phyloP scores from a whole-genome alignment of 2,113 vertebrate species.

The Actinemys pallida region DNA sequence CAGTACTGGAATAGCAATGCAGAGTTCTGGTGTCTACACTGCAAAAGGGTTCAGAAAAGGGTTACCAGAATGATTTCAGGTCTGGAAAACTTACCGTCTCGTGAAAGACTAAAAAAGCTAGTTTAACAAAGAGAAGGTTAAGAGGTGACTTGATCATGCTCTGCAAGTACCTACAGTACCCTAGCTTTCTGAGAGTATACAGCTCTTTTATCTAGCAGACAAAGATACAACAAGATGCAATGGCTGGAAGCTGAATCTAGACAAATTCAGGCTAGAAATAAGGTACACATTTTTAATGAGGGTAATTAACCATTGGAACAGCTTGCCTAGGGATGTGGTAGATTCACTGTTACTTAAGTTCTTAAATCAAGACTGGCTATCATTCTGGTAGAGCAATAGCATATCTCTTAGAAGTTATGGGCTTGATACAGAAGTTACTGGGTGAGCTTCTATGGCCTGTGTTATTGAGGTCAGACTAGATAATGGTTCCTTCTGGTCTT shows the following conservation, averaged over 20 bases:
- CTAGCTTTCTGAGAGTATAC: background rate
- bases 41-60: background rate
- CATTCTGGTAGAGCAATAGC: background rate
- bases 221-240: background rate
- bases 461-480: fast-evolving
- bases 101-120: background rate
- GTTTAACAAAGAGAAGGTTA: background rate
- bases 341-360: background rate
- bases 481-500: fast-evolving
- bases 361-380: background rate
- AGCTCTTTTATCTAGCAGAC: background rate
- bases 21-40: background rate
- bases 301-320: background rate
- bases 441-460: background rate
- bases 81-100: background rate
- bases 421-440: fast-evolving
- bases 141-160: background rate
- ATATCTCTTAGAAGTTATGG: background rate
- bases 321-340: fast-evolving
- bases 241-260: fast-evolving
- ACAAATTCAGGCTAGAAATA: background rate
- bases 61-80: background rate
- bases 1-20: background rate
- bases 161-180: background rate
- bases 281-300: fast-evolving